These are phyloP conservation scores for Cataglyphis albicans DNA, from an alignment of 2,888 invertebrate genomes.

Conservation along the genomic window DNA sequence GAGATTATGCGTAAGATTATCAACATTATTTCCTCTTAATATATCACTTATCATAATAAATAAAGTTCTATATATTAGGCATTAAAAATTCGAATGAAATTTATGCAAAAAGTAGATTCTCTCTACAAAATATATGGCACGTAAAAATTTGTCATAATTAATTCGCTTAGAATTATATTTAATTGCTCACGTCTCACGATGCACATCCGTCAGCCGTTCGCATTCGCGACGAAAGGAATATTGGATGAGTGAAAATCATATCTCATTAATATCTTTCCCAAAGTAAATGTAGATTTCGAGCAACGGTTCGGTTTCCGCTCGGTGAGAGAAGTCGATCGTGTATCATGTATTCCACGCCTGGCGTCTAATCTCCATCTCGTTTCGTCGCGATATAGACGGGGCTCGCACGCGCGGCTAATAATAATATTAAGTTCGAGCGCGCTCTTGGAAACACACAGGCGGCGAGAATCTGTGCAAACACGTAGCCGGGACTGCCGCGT, in stretches of 20 bases:
- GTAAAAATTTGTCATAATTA: not conserved
- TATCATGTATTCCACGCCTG: slow-evolving; percentile 43
- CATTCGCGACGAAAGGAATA: slow-evolving; percentile 19
- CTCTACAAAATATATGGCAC: not conserved
- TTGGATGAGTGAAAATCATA: not conserved
- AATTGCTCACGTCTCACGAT: not conserved
- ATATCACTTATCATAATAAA: not conserved
- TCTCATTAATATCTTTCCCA: slow-evolving; percentile 37
- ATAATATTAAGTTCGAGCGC: slow-evolving; percentile 65
- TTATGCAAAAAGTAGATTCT: not conserved
- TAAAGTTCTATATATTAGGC: not conserved
- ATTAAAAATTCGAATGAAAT: not conserved
- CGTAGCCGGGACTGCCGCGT: slow-evolving; percentile 72
- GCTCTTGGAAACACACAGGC: slow-evolving; percentile 54
- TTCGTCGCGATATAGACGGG: slow-evolving; percentile 55
- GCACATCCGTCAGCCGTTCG: not conserved
- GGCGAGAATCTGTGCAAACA: slow-evolving; percentile 67
- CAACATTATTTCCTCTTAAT: not conserved
- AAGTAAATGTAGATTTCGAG: slow-evolving; percentile 31
- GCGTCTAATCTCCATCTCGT: slow-evolving; percentile 62
- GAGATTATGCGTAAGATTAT: not conserved
- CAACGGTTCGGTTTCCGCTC: slow-evolving; percentile 40
- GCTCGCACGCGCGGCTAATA: slow-evolving; percentile 60
- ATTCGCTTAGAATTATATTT: not conserved
- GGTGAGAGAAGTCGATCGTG: slow-evolving; percentile 21